Evolutionary conservation across 2,888 invertebrate species (phyloP).

Genomic region (Caenorhabditis wallacei): DNA sequence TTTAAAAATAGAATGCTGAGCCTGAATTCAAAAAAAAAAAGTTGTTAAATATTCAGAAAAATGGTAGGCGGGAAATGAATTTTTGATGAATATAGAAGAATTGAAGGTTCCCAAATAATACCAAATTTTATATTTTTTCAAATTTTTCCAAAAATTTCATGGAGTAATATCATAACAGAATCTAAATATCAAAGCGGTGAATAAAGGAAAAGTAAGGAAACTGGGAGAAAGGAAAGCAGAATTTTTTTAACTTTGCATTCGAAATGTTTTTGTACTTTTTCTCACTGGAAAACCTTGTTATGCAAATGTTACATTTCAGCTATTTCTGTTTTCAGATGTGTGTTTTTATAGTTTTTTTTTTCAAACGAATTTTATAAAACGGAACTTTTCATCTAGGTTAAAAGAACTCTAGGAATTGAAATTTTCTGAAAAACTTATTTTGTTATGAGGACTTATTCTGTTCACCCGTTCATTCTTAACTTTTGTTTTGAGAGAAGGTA

Average conservation of each 20-base stretch:
- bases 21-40: too few relatives aligned
- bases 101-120: too few relatives aligned
- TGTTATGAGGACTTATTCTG: not conserved
- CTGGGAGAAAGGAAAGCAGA: not conserved
- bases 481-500: slow-evolving; percentile 13
- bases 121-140: too few relatives aligned
- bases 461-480: not conserved
- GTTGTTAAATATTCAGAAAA: too few relatives aligned
- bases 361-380: too few relatives aligned
- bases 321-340: not conserved
- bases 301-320: not conserved
- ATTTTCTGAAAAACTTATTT: not conserved
- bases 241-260: not conserved
- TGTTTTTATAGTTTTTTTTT: not conserved
- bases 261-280: not conserved
- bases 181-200: too few relatives aligned
- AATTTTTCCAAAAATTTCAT: too few relatives aligned
- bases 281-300: not conserved
- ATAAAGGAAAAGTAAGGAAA: not conserved
- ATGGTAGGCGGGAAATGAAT: too few relatives aligned
- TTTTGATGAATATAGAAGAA: too few relatives aligned
- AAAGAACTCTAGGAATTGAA: not conserved
- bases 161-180: too few relatives aligned
- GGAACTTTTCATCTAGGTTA: too few relatives aligned
- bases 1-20: too few relatives aligned